Conservation (phyloP, 2,113 vertebrate genomes). For the Dasyurus viverrinus region DNA sequence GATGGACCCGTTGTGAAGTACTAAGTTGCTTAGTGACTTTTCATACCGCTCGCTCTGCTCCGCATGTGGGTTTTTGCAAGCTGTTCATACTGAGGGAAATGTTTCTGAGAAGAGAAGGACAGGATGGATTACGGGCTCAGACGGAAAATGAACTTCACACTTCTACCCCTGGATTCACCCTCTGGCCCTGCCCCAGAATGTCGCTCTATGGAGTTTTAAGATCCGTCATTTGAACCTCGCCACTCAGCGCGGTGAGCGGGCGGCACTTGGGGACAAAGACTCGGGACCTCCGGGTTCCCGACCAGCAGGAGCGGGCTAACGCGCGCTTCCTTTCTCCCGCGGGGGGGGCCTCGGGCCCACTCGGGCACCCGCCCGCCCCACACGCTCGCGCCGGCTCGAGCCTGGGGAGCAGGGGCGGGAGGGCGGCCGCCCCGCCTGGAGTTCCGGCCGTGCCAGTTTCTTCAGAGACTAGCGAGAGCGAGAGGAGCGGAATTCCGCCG, state of each 20-base stretch:
- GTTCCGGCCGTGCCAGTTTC: no score
- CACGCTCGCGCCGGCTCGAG: neutral
- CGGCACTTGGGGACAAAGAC: neutral
- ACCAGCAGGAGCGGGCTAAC: neutral
- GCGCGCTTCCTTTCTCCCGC: neutral
- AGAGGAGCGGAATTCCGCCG: accelerated
- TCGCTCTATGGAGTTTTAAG: neutral
- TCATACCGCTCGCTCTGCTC: neutral
- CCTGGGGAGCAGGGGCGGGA: neutral
- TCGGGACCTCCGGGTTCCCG: neutral
- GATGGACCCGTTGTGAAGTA: neutral
- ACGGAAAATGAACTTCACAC: neutral
- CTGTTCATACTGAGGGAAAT: no score
- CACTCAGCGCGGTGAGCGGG: accelerated
- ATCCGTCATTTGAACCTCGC: neutral
- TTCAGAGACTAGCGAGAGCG: accelerated
- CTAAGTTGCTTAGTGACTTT: neutral
- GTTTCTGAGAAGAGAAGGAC: neutral
- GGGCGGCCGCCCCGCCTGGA: no score
- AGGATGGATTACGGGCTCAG: neutral
- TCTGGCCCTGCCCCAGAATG: no score
- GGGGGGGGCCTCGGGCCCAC: neutral
- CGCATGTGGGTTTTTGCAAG: no score
- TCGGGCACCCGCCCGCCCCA: neutral
- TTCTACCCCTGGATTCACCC: no score